These are phyloP conservation scores for Acipenser ruthenus DNA, from an alignment of 2,797 vertebrate genomes.

Conservation along the genomic window DNA sequence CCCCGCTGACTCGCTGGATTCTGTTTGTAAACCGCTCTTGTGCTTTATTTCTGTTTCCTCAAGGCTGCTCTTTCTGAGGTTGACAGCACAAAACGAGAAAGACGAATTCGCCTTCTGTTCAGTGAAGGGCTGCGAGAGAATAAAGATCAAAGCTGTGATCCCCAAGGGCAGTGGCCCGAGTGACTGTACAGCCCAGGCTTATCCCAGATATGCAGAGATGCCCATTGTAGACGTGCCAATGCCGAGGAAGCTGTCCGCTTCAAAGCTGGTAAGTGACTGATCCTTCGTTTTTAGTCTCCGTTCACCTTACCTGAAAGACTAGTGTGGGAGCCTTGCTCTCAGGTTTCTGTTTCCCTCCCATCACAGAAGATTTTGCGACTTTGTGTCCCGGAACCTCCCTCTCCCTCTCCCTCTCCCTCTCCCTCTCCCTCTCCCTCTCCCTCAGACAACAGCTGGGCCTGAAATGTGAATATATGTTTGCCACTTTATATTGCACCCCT, in stretches of 20 bases:
- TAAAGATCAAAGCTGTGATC: conserved; percentile 78
- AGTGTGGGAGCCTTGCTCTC: too few relatives aligned
- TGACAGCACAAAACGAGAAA: conserved; percentile 75
- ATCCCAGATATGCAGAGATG: conserved; percentile 73
- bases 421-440: too few relatives aligned
- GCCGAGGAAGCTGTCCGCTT: conserved; percentile 68
- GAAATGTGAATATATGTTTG: too few relatives aligned
- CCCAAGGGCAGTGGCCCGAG: conserved; percentile 69
- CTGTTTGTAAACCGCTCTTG: background rate
- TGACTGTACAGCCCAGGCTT: conserved; percentile 73
- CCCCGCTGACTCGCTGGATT: background rate
- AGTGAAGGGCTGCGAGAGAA: conserved; percentile 79
- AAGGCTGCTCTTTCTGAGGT: conserved; percentile 83
- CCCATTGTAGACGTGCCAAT: conserved; percentile 81
- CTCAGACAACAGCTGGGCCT: too few relatives aligned
- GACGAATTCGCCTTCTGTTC: conserved; percentile 89
- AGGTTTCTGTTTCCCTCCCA: too few relatives aligned
- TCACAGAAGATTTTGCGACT: too few relatives aligned
- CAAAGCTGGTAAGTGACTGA: conserved; percentile 58
- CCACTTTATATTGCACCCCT: too few relatives aligned
- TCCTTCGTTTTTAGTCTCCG: too few relatives aligned
- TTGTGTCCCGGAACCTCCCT: too few relatives aligned
- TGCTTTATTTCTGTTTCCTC: conserved; percentile 1
- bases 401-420: too few relatives aligned
- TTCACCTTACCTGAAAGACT: too few relatives aligned